Evolutionary conservation across 2,888 invertebrate species (phyloP), one percentile per base, ranked within the genome.

Genomic region (Oligia strigilis): DNA sequence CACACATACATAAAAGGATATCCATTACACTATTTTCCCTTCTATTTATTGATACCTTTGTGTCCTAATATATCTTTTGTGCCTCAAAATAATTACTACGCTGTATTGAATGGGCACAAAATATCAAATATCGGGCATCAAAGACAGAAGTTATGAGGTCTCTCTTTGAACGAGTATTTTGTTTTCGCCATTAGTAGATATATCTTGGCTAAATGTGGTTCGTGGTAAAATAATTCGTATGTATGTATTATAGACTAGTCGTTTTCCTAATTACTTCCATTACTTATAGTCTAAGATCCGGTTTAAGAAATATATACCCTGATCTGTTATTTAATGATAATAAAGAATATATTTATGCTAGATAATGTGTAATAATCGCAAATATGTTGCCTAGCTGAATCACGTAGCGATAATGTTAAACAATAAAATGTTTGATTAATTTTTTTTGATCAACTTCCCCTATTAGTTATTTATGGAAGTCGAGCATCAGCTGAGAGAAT

Each of bases 101-200:
- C 6, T 71, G 46, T 71, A 78, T 75, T 82, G 85, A 82, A 80
- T 67, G 67, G 74, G 40, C 75, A 71, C 55, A 73, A 65, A 70
- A 89, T 89, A 87, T 87, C 83, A 19, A 84, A 87, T 87, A 78
- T 77, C 82, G 66, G 76, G 75, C 70, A 74, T 83, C 81, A 78
- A 81, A 87, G 82, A 70, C 72, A 77, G 73, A 69, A 60, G 64
- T 87, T 67, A 43, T 62, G n/a, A 67, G 64, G 77, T 58, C 58
- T 78, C 60, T 55, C 76, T 82, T 72, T 82, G 82, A 76, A 66
- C 70, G 14, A 72, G 67, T 85, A 75, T 86, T 77, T 74, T 17
- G 23, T 77, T 67, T 72, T 64, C n/a, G 19, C 65, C 40, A 72
- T 86, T 86, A 62, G 23, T 60, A 23, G 40, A n/a, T 46, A 55